These are phyloP conservation scores for Metallyticus violacea DNA, from an alignment of 2,888 invertebrate species.

Conservation along the genomic window DNA sequence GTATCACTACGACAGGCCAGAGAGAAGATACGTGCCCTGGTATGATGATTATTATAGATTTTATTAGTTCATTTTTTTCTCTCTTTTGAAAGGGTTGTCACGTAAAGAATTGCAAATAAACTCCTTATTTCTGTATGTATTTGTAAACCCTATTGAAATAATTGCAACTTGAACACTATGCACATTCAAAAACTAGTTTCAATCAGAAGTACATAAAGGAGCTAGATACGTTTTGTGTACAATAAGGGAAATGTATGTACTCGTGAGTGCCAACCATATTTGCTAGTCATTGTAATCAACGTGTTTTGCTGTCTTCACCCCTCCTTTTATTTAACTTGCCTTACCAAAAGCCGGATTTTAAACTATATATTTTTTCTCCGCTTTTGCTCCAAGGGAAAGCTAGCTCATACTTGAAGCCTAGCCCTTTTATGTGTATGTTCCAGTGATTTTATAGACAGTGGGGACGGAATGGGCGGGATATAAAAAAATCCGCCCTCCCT, in stretches of 20 bases:
- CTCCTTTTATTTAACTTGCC: neutral
- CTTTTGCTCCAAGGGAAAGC: constrained; percentile 10
- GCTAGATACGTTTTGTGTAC: neutral
- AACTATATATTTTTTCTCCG: neutral
- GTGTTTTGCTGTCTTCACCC: neutral
- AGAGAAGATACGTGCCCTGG: too few relatives aligned
- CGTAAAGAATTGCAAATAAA: too few relatives aligned
- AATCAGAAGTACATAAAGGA: too few relatives aligned
- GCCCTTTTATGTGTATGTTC: constrained; percentile 11
- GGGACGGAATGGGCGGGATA: constrained; percentile 4
- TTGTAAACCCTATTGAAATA: too few relatives aligned
- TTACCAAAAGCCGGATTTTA: constrained; percentile 12
- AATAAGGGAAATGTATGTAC: too few relatives aligned
- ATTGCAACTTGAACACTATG: too few relatives aligned
- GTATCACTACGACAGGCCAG: too few relatives aligned
- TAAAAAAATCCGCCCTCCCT: constrained; percentile 9
- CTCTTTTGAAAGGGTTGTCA: too few relatives aligned
- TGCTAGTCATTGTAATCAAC: neutral
- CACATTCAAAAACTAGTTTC: too few relatives aligned
- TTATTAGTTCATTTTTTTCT: too few relatives aligned
- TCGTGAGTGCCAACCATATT: neutral
- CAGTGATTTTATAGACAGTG: constrained; percentile 16
- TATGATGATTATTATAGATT: too few relatives aligned
- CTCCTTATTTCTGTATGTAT: too few relatives aligned
- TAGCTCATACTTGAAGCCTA: neutral